phyloP scores from a whole-genome alignment of 1,140 invertebrate species.

The Sitodiplosis mosellana region DNA sequence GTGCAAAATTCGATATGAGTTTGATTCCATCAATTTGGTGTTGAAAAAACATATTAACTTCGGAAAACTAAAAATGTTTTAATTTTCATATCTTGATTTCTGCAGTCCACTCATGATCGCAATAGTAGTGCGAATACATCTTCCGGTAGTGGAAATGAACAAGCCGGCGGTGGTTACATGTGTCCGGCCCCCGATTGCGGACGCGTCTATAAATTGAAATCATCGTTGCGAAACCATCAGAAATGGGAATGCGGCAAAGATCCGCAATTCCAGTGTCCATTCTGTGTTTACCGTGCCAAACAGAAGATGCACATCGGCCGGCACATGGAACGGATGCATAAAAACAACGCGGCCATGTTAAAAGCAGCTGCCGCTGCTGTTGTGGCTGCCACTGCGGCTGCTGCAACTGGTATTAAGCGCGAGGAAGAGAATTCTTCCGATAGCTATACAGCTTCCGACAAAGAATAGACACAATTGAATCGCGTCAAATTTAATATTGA shows the following conservation, averaged over 20 bases:
- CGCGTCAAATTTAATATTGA: background rate
- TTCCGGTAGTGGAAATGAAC: background rate
- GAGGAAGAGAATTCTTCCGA: background rate
- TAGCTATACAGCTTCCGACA: background rate
- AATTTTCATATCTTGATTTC: too few relatives aligned
- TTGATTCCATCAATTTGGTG: too few relatives aligned
- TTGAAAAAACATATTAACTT: too few relatives aligned
- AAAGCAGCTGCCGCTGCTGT: constrained; percentile 18
- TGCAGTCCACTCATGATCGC: constrained; percentile 8
- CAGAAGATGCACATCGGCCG: constrained; percentile 73
- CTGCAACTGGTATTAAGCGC: background rate
- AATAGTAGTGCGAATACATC: constrained; percentile 14
- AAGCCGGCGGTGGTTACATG: constrained; percentile 33
- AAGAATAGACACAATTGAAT: background rate
- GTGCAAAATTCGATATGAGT: too few relatives aligned
- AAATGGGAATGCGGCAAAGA: constrained; percentile 78
- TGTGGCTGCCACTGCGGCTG: background rate
- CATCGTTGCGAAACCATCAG: constrained; percentile 64
- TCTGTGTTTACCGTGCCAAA: constrained; percentile 63
- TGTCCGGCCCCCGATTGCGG: constrained; percentile 54
- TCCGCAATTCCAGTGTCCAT: constrained; percentile 63
- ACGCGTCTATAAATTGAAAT: constrained; percentile 65
- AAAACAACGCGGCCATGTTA: constrained; percentile 32
- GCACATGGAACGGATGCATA: constrained; percentile 74
- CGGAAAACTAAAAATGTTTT: too few relatives aligned